Evolutionary conservation across 2,888 invertebrate species (phyloP).

Genomic region (Eulithis testata): DNA sequence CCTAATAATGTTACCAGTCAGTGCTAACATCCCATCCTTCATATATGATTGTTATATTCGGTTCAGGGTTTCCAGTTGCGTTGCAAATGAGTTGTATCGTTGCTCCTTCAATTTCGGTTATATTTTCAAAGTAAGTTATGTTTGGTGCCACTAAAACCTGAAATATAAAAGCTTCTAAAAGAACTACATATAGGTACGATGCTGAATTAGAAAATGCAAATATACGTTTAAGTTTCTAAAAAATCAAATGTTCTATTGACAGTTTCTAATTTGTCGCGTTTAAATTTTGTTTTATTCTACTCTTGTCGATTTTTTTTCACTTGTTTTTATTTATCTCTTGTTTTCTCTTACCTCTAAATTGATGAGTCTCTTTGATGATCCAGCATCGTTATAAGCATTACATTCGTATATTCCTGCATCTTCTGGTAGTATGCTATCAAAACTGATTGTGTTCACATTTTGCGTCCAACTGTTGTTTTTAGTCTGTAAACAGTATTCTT

Average conservation of each 20-base stretch:
- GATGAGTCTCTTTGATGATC: conserved; percentile 50
- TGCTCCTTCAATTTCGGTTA: conserved; percentile 59
- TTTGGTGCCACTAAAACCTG: conserved; percentile 65
- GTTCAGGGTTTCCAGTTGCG: conserved; percentile 61
- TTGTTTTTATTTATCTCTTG: no score
- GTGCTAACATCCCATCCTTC: conserved; percentile 50
- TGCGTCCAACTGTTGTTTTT: conserved; percentile 52
- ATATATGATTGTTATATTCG: conserved; percentile 58
- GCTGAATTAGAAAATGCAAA: no score
- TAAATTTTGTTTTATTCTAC: background rate
- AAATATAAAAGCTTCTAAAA: conserved; percentile 1
- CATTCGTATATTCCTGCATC: conserved; percentile 71
- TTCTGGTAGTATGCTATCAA: conserved; percentile 51
- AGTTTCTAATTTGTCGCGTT: background rate
- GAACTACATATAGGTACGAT: no score
- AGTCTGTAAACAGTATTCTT: background rate
- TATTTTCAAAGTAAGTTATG: conserved; percentile 59
- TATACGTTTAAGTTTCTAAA: no score
- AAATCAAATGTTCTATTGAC: no score
- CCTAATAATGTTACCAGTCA: conserved; percentile 44
- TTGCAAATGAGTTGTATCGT: conserved; percentile 59
- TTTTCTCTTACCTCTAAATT: conserved; percentile 57
- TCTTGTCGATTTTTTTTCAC: no score
- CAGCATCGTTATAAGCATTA: conserved; percentile 61
- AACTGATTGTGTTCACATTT: conserved; percentile 56